Evolutionary conservation across 1,140 invertebrate species (phyloP).

Genomic region (Orchestia grillus): DNA sequence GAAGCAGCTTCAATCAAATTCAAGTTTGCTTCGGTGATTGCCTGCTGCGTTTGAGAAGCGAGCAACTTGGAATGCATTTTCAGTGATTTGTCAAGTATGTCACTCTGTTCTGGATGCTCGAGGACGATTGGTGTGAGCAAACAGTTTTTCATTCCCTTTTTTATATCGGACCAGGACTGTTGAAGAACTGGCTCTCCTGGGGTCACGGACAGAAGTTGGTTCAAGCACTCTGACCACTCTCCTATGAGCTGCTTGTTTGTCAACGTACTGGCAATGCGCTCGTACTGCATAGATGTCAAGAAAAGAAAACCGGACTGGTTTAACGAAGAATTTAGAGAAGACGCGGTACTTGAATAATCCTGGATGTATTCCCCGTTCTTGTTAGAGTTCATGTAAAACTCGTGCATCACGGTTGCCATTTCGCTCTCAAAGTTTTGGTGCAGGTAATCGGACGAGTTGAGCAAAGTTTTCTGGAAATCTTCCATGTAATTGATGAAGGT

Average conservation of each 20-base stretch:
- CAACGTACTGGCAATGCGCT: constrained; percentile 61
- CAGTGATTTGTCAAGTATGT: constrained; percentile 65
- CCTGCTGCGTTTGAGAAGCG: constrained; percentile 65
- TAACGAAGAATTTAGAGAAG: constrained; percentile 66
- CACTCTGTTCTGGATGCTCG: constrained; percentile 57
- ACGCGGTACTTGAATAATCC: constrained; percentile 63
- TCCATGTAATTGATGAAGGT: constrained; percentile 58
- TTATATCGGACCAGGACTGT: constrained; percentile 62
- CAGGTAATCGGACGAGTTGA: constrained; percentile 58
- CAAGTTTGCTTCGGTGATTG: constrained; percentile 67
- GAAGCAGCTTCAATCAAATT: constrained; percentile 66
- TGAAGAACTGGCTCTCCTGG: constrained; percentile 67
- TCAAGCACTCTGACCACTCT: constrained; percentile 59
- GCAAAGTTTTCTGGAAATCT: constrained; percentile 57
- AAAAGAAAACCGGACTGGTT: constrained; percentile 67
- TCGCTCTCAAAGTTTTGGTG: constrained; percentile 63
- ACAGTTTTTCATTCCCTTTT: constrained; percentile 62
- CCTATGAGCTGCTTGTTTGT: constrained; percentile 58
- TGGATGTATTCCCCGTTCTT: constrained; percentile 59
- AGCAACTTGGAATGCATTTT: constrained; percentile 67
- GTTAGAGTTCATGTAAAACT: constrained; percentile 58
- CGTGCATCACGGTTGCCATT: constrained; percentile 63
- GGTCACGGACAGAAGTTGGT: constrained; percentile 65
- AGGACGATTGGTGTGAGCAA: constrained; percentile 20
- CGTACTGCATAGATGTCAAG: constrained; percentile 64